Base-by-base conservation (phyloP, 2,113 vertebrate genomes). In the Perca schrenkii region DNA sequence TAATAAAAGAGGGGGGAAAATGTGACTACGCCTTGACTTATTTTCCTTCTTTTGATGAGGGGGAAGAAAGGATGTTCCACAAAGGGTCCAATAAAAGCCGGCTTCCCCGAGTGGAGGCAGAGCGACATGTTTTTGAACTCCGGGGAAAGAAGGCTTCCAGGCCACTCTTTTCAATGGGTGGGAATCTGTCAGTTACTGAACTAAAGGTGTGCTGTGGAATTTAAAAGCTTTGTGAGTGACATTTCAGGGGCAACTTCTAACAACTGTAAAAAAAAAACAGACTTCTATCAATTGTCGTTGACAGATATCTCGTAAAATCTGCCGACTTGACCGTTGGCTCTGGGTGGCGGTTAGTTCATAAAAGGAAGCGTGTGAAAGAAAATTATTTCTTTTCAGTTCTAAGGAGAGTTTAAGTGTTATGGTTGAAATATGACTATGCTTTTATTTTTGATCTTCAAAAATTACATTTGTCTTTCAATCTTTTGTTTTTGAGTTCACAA, bases 31-130 rank as follows among this genome's bases (percentile, higher is more conserved):
- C 86, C 74, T 86, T 58, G 71, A 86, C 85, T 87, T 91, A 90
- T 87, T 92, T 74, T 74, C 61, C 62, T 82, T 88, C 89, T 84
- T 91, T 92, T 89, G 84, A 87, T 89, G 82, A 88, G 63, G 62
- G 77, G 79, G 78, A 89, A 83, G 77, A 86, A 86, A 85, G 62
- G 83, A 86, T 86, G 70, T 88, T 83, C 76, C 64, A 88, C 81
- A 91, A 93, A 91, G 79, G 28, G 52, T 83, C 77, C 70, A 86
- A 92, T 89, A 87, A 90, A 93, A 91, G 85, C 86, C 0, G 61
- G 70, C 86, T 79, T 80, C 83, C 69, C 81, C 17, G 80, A 71
- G 70, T 71, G 80, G 78, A 86, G 79, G 84, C 77, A 87, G 78
- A 80, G 80, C 63, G 57, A 86, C 58, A 14, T 83, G 81, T 86